A percentile compares a stretch with the other conserved stretches of the same genome.
phyloP scores from a whole-genome alignment of 2,888 invertebrate species.

The Cremastinae sp. region DNA sequence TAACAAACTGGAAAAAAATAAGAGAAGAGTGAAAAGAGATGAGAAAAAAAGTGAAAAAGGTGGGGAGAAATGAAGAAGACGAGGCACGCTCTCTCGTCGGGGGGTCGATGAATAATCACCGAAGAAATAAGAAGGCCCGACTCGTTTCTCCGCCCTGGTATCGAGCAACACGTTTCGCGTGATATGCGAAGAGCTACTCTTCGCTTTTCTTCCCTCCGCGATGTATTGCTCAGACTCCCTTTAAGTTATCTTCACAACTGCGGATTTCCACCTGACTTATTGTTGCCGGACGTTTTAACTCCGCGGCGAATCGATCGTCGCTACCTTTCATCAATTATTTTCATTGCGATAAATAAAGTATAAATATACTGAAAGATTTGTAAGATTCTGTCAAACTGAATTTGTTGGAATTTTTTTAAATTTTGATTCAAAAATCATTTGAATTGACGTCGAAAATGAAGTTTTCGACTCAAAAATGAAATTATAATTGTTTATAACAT shows the following conservation, averaged over 20 bases:
- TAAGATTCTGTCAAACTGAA: too few species aligned
- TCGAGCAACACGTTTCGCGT: conserved; percentile 56
- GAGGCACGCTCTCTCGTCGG: conserved; percentile 54
- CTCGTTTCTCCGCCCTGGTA: conserved; percentile 56
- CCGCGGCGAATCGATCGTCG: too few species aligned
- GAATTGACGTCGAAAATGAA: too few species aligned
- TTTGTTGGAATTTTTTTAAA: too few species aligned
- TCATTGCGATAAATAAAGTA: too few species aligned
- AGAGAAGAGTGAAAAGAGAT: neutral
- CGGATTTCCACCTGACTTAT: neutral
- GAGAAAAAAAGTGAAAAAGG: conserved; percentile 36
- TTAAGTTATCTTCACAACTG: conserved; percentile 51
- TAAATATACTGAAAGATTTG: too few species aligned
- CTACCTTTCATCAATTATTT: too few species aligned
- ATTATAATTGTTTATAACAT: too few species aligned
- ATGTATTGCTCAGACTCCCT: conserved; percentile 33
- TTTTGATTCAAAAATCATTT: too few species aligned
- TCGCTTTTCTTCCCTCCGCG: conserved; percentile 39
- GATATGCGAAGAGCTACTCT: conserved; percentile 47
- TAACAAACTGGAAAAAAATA: too few species aligned
- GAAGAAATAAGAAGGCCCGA: conserved; percentile 61
- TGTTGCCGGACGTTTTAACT: neutral
- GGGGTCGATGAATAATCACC: conserved; percentile 64
- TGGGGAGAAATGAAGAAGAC: conserved; percentile 31
- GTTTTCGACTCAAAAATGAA: too few species aligned